Conservation (phyloP, 2,797 vertebrate species). For the Melanitta fusca region DNA sequence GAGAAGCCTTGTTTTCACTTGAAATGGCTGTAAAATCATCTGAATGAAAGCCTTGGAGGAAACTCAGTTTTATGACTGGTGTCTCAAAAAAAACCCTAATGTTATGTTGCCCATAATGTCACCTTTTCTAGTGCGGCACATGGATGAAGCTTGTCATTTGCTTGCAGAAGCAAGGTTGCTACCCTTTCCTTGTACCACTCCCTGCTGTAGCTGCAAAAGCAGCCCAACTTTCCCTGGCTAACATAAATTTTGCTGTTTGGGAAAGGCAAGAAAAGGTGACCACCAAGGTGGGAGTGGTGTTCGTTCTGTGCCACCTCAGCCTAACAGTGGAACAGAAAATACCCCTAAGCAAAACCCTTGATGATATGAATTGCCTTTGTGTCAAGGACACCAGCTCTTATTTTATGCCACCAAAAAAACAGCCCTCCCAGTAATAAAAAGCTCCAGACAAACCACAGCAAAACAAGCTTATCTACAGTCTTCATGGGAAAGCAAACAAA, state of each 20-base stretch:
- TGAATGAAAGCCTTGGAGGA: neutral
- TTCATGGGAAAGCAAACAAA: neutral
- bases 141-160: neutral
- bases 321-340: neutral
- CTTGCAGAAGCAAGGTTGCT: neutral
- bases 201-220: neutral
- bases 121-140: neutral
- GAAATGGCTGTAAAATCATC: neutral
- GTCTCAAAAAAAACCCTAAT: neutral
- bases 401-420: neutral
- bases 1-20: neutral
- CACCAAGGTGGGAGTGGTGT: rapidly evolving
- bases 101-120: neutral
- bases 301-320: neutral
- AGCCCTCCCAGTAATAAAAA: neutral
- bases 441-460: rapidly evolving
- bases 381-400: neutral
- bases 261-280: neutral
- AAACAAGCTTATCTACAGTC: neutral
- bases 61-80: neutral
- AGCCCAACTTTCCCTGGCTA: neutral
- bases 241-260: neutral
- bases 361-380: neutral
- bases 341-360: neutral
- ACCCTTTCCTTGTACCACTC: neutral